These are phyloP conservation scores for Xiphias gladius DNA, from an alignment of 2,113 vertebrate genomes.

Conservation along the genomic window DNA sequence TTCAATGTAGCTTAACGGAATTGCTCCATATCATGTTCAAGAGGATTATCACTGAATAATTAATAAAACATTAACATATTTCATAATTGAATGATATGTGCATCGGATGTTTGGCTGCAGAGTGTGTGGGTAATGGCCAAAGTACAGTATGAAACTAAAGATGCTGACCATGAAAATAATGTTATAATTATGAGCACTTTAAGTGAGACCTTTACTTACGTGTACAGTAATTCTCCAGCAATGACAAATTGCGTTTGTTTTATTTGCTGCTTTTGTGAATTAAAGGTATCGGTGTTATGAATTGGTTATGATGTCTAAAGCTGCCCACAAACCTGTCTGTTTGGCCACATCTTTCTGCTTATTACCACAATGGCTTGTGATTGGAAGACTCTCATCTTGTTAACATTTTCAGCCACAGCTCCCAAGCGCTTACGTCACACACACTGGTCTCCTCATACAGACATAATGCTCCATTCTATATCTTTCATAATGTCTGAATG, in stretches of 20 bases:
- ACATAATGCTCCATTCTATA: slow-evolving; percentile 30
- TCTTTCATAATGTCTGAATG: slow-evolving; percentile 29
- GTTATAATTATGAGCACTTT: not conserved
- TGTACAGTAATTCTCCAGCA: not conserved
- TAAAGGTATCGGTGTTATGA: not conserved
- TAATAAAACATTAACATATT: slow-evolving; percentile 53
- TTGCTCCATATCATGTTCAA: slow-evolving; percentile 65
- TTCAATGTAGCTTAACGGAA: slow-evolving; percentile 73
- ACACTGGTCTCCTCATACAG: slow-evolving; percentile 25
- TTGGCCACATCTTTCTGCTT: slow-evolving; percentile 10
- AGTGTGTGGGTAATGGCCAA: slow-evolving; percentile 6
- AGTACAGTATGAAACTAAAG: slow-evolving; percentile 13
- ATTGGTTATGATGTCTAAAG: not conserved
- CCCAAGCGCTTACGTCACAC: slow-evolving; percentile 8
- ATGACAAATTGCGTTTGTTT: not conserved
- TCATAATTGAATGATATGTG: slow-evolving; percentile 53
- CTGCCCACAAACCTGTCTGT: not conserved
- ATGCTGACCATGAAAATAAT: slow-evolving; percentile 16
- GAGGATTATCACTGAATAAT: slow-evolving; percentile 74
- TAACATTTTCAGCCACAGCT: slow-evolving; percentile 7
- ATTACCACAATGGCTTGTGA: slow-evolving; percentile 5
- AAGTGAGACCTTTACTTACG: not conserved
- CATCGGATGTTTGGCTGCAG: not conserved
- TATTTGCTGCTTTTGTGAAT: slow-evolving; percentile 12
- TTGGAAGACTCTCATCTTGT: not conserved